Evolutionary conservation across 2,113 vertebrate species (phyloP).

Genomic region (Acanthisitta chloris): DNA sequence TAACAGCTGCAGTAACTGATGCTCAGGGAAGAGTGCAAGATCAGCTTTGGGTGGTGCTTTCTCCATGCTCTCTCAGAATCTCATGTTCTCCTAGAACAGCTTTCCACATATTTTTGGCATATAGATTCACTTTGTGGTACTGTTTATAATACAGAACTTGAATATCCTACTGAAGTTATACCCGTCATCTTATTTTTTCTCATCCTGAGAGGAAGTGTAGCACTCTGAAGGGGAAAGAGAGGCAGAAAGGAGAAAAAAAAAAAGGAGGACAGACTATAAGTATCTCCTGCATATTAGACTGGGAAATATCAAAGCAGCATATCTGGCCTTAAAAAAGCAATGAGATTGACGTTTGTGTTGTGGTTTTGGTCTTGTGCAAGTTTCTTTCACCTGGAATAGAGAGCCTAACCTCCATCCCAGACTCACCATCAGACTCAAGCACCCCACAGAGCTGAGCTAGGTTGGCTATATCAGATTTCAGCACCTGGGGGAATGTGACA

Average conservation of each 20-base stretch:
- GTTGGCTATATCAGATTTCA: rapidly evolving
- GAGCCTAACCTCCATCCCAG: not conserved
- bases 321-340: not conserved
- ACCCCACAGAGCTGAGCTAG: not conserved
- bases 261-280: not conserved
- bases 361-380: not conserved
- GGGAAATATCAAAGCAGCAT: not conserved
- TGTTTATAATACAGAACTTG: not conserved
- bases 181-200: not conserved
- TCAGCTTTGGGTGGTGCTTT: not conserved
- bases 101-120: not conserved
- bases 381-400: not conserved
- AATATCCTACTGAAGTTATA: not conserved
- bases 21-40: not conserved
- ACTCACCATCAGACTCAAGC: not conserved
- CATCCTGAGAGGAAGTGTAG: not conserved
- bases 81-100: not conserved
- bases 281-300: not conserved
- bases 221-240: not conserved
- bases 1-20: not conserved
- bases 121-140: not conserved
- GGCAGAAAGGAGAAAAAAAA: not conserved
- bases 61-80: not conserved
- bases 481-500: not conserved
- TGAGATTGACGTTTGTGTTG: not conserved